Evolutionary conservation across 2,888 invertebrate genomes (phyloP), one percentile per base, ranked within the genome.

Genomic region (Drosophila dives): DNA sequence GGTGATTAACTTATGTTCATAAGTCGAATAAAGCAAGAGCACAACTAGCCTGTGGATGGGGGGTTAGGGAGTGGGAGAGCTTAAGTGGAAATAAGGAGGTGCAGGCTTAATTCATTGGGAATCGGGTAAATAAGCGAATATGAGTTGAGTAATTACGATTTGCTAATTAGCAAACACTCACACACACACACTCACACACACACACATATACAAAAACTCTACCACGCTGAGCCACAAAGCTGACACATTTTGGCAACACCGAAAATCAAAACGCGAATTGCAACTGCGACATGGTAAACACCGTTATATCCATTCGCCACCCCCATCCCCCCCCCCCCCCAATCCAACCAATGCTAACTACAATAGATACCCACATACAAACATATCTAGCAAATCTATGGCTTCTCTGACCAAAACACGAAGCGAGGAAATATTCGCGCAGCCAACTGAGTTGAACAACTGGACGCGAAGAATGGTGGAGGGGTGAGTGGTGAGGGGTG

Each of bases 71-170:
- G 34, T 20, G 45, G 15, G 7, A 20, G 36, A 6, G 33, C 17
- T 17, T 54, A 15, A 36, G 15, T 45, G 45, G 20, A 23, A 20
- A 23, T 23, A 23, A 45, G 45, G 15, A 4, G 45, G 8, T 4
- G n/a, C 8, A 33, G 32, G 8, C 48, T 56, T 49, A 53, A 49
- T 42, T 40, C 36, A 38, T 29, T 56, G 64, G 54, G 38, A 60
- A 75, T 66, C 50, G 76, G 49, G 34, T 76, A 83, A 86, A 81
- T 86, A 86, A 72, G 86, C 77, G 81, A 84, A 84, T 89, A 81
- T 66, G 75, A 86, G 84, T 76, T 85, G 77, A 84, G 85, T 85
- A 85, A 86, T 86, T 86, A 89, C 89, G 90, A 89, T 89, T 86
- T 86, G 80, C 86, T 86, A 86, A 86, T 86, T 86, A 85, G 88